Evolutionary conservation across 2,888 invertebrate species (phyloP), one percentile per base, ranked within the genome.

Genomic region (Anticlea derivata): DNA sequence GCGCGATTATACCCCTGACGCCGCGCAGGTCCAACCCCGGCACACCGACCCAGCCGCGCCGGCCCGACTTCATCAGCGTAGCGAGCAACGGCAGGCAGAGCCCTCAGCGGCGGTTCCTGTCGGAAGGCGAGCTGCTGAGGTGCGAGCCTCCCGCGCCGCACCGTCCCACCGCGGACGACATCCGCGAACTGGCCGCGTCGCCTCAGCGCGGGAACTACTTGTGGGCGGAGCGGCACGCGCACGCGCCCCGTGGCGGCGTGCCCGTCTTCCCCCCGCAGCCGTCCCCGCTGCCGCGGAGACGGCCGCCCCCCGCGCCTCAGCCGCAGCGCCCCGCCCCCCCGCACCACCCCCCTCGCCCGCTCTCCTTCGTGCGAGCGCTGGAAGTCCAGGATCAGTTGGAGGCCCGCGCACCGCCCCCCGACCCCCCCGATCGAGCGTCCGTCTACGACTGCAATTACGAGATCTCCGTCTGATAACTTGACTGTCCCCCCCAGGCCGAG

Each of bases 391-490:
- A 97, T 84, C 94, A 95, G 49, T 94, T 97, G 78, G 97, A 98
- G 77, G 94, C 97, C 92, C 93, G 94, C 76, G 85, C 92, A 68
- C 71, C 85, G 73, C 73, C 86, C 69, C 63, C 85, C 75, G 78
- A 79, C 46, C 85, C 95, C 8, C 95, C 96, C 39, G 96, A 97
- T 83, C 94, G 97, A 70, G 95, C 96, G 71, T 96, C 96, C 85
- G 96, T 97, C 64, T 97, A 97, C 87, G 97, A 97, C 86, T 96
- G 96, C 95, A 97, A 97, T 92, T 97, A 97, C 87, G 97, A 97
- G 89, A 97, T 97, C 91, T 97, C 97, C 67, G 97, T 97, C 92
- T 97, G 96, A 96, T 61, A 39, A 46, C 35, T 41, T 39, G 43
- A 13, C 38, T 4, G 17, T 17, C 17, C 17, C 17, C 2, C 2